These are phyloP conservation scores for Nyctibius grandis DNA, from an alignment of 2,797 vertebrate species.

Conservation along the genomic window DNA sequence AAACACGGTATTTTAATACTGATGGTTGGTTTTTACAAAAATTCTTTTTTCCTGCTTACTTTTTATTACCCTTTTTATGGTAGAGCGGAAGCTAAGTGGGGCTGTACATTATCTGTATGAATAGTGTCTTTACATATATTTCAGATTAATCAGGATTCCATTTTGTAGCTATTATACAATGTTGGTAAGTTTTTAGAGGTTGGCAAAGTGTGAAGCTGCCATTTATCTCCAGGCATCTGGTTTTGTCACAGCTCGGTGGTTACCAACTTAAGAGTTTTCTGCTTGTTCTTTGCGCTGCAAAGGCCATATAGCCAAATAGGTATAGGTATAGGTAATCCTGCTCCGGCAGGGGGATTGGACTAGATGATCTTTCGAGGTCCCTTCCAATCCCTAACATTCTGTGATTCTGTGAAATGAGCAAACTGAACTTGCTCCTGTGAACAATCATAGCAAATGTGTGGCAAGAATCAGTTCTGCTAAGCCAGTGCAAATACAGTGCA, in stretches of 20 bases:
- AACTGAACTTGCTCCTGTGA: neutral
- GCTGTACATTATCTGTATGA: neutral
- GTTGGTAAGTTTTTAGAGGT: neutral
- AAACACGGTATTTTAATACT: neutral
- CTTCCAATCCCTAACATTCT: no score
- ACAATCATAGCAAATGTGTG: rapidly evolving
- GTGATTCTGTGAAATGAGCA: no score
- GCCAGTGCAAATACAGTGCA: neutral
- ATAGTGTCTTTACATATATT: neutral
- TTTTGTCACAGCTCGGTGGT: neutral
- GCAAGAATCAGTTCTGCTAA: neutral
- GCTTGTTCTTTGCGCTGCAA: neutral
- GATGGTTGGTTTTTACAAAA: neutral
- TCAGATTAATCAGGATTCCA: neutral
- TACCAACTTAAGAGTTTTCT: neutral
- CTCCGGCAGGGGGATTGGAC: no score
- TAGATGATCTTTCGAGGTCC: no score
- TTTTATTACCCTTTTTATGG: neutral
- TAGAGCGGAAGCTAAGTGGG: neutral
- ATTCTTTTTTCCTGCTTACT: neutral
- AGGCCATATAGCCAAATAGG: rapidly evolving
- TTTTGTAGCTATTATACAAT: neutral
- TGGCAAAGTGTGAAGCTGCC: neutral
- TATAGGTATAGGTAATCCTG: no score
- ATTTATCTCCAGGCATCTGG: neutral